Conservation (phyloP, 1,140 invertebrate genomes). For the Cydia strobilella region DNA sequence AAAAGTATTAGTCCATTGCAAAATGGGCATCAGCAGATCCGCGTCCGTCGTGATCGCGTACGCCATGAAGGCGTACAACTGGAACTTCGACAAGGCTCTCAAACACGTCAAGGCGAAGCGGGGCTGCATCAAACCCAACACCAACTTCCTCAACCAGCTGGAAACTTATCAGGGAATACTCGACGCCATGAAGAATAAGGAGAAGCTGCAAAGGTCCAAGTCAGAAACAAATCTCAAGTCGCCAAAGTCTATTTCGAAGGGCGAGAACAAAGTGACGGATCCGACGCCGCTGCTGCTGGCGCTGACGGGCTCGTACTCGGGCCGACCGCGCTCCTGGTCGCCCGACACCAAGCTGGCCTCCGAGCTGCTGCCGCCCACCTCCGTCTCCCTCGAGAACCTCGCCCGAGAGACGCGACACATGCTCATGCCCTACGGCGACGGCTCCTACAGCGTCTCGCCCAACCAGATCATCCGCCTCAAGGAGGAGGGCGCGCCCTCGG, state of each 20-base stretch:
- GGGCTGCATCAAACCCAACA: constrained; percentile 97
- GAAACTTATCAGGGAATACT: constrained; percentile 98
- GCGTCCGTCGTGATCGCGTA: constrained; percentile 99
- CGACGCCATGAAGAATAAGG: constrained; percentile 97
- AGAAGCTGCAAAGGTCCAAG: constrained; percentile 94
- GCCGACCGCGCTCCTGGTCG: constrained; percentile 90
- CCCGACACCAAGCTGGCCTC: constrained; percentile 85
- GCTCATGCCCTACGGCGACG: constrained; percentile 90
- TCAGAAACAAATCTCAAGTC: constrained; percentile 95
- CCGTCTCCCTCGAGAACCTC: constrained; percentile 83
- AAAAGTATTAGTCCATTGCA: constrained; percentile 98
- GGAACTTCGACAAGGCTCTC: constrained; percentile 94
- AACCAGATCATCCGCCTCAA: constrained; percentile 91
- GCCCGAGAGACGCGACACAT: constrained; percentile 87
- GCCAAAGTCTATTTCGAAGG: constrained; percentile 80
- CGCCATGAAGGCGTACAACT: constrained; percentile 98
- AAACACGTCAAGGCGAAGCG: constrained; percentile 94
- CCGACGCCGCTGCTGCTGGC: constrained; percentile 81
- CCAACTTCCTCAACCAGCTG: constrained; percentile 95
- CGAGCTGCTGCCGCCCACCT: constrained; percentile 81
- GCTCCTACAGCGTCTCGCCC: constrained; percentile 93
- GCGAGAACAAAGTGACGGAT: constrained; percentile 77
- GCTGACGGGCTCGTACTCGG: constrained; percentile 74
- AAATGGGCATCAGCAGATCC: constrained; percentile 99
- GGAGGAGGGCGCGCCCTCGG: constrained; percentile 79